Evolutionary conservation across 2,888 invertebrate genomes (phyloP).

Genomic region (Drosophila siamana): DNA sequence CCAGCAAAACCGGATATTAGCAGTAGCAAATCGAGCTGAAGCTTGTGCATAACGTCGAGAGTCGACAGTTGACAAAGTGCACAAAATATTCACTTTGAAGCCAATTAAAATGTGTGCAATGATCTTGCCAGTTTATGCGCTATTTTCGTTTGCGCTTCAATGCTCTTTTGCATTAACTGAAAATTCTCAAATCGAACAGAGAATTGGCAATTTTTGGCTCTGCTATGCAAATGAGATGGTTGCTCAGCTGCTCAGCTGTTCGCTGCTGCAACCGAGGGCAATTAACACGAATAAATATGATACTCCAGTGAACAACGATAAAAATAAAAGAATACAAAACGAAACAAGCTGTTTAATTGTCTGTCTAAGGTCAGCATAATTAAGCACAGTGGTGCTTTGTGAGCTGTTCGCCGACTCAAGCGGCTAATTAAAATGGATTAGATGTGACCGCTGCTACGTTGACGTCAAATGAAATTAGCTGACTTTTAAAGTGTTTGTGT

Average conservation of each 20-base stretch:
- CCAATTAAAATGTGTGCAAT: constrained; percentile 3
- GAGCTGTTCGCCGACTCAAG: constrained; percentile 20
- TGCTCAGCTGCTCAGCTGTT: background rate
- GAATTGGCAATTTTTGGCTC: background rate
- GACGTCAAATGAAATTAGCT: constrained; percentile 49
- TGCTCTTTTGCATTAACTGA: background rate
- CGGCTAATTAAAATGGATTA: constrained; percentile 71
- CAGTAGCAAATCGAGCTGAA: constrained; percentile 1
- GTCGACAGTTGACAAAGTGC: background rate
- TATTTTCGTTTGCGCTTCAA: background rate
- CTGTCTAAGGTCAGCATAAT: constrained; percentile 31
- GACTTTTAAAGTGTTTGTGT: constrained; percentile 42
- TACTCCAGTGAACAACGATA: constrained; percentile 23
- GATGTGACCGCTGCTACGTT: constrained; percentile 9
- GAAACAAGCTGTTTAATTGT: constrained; percentile 12
- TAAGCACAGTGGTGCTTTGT: constrained; percentile 25
- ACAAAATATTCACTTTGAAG: background rate
- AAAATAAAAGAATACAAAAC: background rate
- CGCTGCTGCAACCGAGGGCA: constrained; percentile 24
- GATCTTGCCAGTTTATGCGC: background rate
- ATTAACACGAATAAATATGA: constrained; percentile 63
- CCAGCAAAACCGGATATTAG: constrained; percentile 1
- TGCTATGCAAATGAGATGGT: constrained; percentile 17
- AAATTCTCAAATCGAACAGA: too few relatives aligned
- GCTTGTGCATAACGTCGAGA: background rate